These are phyloP conservation scores for Chamaetylas fuelleborni DNA, from an alignment of 2,113 vertebrate species.

Conservation along the genomic window DNA sequence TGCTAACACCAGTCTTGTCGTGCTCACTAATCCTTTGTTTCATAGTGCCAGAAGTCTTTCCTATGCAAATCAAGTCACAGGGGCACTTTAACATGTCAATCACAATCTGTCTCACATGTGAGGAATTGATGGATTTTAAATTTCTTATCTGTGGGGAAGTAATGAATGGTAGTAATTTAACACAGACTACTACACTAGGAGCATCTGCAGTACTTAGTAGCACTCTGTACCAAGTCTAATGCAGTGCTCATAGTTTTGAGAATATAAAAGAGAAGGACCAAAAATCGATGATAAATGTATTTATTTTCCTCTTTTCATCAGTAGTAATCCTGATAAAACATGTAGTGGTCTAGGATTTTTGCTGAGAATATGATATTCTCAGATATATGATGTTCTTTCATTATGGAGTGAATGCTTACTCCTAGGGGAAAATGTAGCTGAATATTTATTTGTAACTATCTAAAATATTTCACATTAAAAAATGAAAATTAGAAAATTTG, in stretches of 20 bases:
- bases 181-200: background rate
- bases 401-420: background rate
- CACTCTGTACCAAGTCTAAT: background rate
- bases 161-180: conserved; percentile 62
- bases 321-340: background rate
- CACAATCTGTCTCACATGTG: conserved; percentile 64
- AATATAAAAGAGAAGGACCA: background rate
- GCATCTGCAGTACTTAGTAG: background rate
- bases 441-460: background rate
- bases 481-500: background rate
- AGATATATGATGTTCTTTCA: conserved; percentile 5
- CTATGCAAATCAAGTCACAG: conserved; percentile 73
- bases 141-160: conserved; percentile 61
- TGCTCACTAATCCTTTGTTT: conserved; percentile 70
- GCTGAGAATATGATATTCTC: background rate
- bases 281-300: background rate
- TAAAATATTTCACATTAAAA: background rate
- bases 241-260: background rate
- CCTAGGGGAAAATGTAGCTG: background rate
- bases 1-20: conserved; percentile 58
- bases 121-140: conserved; percentile 67
- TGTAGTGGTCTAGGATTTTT: background rate
- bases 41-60: conserved; percentile 64
- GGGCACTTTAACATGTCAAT: conserved; percentile 76
- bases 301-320: background rate